Base-by-base conservation (phyloP, 2,888 invertebrate species). In the Leptothorax acervorum region DNA sequence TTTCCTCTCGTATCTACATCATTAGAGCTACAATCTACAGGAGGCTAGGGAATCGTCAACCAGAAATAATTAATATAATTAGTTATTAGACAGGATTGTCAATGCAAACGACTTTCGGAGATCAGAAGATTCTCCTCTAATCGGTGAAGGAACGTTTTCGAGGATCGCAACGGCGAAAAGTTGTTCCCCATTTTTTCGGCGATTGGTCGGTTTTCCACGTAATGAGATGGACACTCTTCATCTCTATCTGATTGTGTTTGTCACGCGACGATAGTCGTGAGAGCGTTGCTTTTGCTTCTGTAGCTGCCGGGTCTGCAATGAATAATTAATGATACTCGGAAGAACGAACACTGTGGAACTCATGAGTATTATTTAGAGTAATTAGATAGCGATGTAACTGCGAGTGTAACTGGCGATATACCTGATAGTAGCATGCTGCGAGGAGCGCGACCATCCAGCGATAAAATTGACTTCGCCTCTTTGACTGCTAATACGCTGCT, bases 361-460 rank as follows among this genome's bases (percentile, higher is more conserved):
- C n/a, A 9, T 68, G 12, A 1, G 0, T 23, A 42, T 45, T 48
- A 31, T 66, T 68, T 68, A 55, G 9, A 11, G 15, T 11, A 60
- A 60, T 79, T 71, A 35, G 28, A 51, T 60, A 82, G n/a, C 3
- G 28, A 79, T 35, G 48, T 23, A 23, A 23, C 23, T 23, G 23
- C 23, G 23, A 3, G 0, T 63, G 4, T 62, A 78, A 48, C 9
- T 18, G 53, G 63, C 42, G 23, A 55, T 65, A 12, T 92, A 94
- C 94, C 94, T 94, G 88, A 94, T 94, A 53, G 94, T 94, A 51
- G 94, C 94, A 85, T 94, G 91, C 86, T 95, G 93, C n/a, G 94
- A 93, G 1, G 95, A 93, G 78, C 94, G 92, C 48, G 94, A 94
- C 94, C 95, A 95, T 74, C 93, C 93, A 53, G 95, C 94, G 62